phyloP scores from a whole-genome alignment of 2,113 vertebrate genomes.

The Tapirus terrestris region DNA sequence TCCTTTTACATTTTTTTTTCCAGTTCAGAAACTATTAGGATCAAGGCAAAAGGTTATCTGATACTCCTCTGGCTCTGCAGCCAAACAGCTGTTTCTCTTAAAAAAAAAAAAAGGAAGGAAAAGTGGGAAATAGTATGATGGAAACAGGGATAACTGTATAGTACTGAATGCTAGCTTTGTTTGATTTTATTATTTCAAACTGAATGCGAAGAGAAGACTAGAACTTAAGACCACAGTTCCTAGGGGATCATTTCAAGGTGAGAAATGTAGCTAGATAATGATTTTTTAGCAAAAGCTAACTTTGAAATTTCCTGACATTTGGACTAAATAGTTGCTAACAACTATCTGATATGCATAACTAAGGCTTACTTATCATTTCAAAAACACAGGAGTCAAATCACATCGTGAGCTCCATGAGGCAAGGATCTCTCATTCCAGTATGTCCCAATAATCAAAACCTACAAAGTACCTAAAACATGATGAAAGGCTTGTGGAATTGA shows the following conservation, averaged over 20 bases:
- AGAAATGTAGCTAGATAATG: neutral
- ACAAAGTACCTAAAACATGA: neutral
- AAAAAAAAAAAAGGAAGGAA: neutral
- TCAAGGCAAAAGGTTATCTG: neutral
- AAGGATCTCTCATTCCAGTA: neutral
- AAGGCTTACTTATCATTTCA: neutral
- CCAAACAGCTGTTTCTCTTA: neutral
- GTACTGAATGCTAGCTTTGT: neutral
- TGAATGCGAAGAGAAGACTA: neutral
- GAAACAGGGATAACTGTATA: neutral
- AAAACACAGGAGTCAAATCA: neutral
- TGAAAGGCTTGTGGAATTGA: neutral
- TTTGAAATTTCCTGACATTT: neutral
- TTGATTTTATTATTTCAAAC: conserved; percentile 29
- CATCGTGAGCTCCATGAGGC: neutral
- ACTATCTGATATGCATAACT: neutral
- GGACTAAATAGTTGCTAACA: neutral
- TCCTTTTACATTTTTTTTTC: neutral
- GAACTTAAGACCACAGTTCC: neutral
- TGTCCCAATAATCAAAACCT: neutral
- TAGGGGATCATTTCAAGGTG: neutral
- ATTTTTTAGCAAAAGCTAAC: neutral
- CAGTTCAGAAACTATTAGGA: neutral
- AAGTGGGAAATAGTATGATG: neutral
- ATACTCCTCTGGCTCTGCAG: neutral